phyloP scores from a whole-genome alignment of 2,888 invertebrate genomes.

The Anaspis maculata region DNA sequence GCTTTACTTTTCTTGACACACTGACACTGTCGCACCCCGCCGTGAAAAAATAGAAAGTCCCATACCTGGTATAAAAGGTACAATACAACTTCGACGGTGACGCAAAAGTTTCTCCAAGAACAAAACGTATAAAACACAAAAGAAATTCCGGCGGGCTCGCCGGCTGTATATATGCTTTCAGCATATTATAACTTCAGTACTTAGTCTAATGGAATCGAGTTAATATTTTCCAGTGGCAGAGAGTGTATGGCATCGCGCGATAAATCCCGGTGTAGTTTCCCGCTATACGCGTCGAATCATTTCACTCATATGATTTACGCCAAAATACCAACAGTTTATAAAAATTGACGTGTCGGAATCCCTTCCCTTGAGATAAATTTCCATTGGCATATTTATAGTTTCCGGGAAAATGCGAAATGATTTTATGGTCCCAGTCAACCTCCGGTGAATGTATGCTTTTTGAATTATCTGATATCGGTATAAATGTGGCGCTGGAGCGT shows the following conservation, averaged over 20 bases:
- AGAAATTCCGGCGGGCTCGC: no score
- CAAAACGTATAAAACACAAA: no score
- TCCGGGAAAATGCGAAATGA: slow-evolving; percentile 33
- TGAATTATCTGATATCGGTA: slow-evolving; percentile 7
- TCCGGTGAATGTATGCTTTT: slow-evolving; percentile 20
- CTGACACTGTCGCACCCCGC: no score
- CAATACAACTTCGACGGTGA: no score
- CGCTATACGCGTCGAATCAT: slow-evolving; percentile 14
- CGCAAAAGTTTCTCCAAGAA: no score
- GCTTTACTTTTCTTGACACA: no score
- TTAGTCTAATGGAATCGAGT: no score
- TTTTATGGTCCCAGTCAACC: slow-evolving; percentile 26
- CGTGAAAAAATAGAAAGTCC: no score
- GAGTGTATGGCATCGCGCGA: not conserved
- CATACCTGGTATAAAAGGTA: no score
- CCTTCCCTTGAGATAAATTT: slow-evolving; percentile 36
- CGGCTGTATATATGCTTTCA: no score
- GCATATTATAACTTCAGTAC: no score
- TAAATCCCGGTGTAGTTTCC: slow-evolving; percentile 1
- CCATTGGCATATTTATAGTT: slow-evolving; percentile 37
- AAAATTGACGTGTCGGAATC: slow-evolving; percentile 35
- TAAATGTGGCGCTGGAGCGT: slow-evolving; percentile 1
- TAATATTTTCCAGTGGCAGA: no score
- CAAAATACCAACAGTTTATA: slow-evolving; percentile 25
- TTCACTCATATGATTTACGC: slow-evolving; percentile 32